Percentiles rank a stretch among this genome's conserved stretches.
phyloP scores from a whole-genome alignment of 2,797 vertebrate genomes.

The Euphonia xanthogaster region DNA sequence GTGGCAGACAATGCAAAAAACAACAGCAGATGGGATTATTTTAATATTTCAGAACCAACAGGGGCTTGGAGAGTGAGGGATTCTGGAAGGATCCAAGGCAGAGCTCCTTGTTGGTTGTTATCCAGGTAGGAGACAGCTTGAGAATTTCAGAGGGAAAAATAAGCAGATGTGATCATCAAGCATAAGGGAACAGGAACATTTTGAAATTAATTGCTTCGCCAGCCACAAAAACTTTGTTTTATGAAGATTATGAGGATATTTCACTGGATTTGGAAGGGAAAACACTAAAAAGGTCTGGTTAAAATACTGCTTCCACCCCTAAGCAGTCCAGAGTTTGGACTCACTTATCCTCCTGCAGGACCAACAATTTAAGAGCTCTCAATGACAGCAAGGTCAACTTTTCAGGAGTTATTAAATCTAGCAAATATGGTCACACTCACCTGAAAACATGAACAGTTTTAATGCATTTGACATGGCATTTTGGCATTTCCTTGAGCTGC shows the following conservation, averaged over 20 bases:
- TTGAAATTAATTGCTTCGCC: neutral
- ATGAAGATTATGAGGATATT: neutral
- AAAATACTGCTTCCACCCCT: neutral
- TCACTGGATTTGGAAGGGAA: neutral
- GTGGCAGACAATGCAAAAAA: neutral
- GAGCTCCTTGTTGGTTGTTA: neutral
- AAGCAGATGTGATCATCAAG: constrained; percentile 9
- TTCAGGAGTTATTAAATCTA: neutral
- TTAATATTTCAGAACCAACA: neutral
- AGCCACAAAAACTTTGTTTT: neutral
- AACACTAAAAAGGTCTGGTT: neutral
- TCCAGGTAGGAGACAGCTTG: constrained; percentile 26
- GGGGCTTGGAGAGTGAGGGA: neutral
- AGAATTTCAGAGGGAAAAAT: neutral
- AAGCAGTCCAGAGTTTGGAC: neutral
- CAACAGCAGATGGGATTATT: neutral
- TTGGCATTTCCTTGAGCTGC: neutral
- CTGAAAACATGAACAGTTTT: neutral
- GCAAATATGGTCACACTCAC: neutral
- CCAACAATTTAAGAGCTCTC: neutral
- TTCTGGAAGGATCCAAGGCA: neutral
- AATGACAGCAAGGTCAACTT: neutral
- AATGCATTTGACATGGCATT: neutral
- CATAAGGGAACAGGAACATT: neutral
- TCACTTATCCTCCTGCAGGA: neutral